Base-by-base conservation (phyloP, 2,888 invertebrate species). In the Colletes collaris region DNA sequence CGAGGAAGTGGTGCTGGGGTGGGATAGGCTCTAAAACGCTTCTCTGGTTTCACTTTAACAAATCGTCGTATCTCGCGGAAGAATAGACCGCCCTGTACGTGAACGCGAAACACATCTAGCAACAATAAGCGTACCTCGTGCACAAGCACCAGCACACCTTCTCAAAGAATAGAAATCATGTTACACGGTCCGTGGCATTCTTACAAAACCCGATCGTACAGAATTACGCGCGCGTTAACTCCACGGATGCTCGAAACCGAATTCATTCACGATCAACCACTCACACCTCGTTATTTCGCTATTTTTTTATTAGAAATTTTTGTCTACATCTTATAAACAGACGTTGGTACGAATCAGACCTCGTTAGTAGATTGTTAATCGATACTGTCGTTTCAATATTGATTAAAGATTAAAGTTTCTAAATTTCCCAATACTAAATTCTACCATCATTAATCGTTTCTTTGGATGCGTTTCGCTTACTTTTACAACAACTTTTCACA, bases 21-120 rank as follows among this genome's bases (percentile, higher is more conserved):
- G 37, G 16, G 19, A n/a, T 27, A 44, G 52, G 52, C 40, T 58
- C 64, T 66, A 59, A 78, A 73, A 68, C 55, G 65, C 19, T 68
- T 65, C 55, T 67, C 40, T 55, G 65, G 40, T 69, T 71, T 66
- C 70, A 27, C 64, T 73, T 68, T 77, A 64, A 77, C 73, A 64
- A 77, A 77, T 68, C 58, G 72, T 46, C 7, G 56, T 59, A 37
- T 56, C 73, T 35, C 58, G 53, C 44, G 49, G 40, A 52, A 73
- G 67, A 73, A 70, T 67, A 67, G 46, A 37, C 46, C 63, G 65
- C 19, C n/a, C 4, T 37, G 44, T 27, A n/a, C 37, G 56, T 27
- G 40, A 60, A 65, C 46, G 55, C 16, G 40, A 55, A 72, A 44
- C 27, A 27, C 49, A 56, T 69, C 62, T 40, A 63, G 68, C 69